These are phyloP conservation scores for Eulemur albifrons DNA, from an alignment of 2,797 vertebrate genomes.

Conservation along the genomic window DNA sequence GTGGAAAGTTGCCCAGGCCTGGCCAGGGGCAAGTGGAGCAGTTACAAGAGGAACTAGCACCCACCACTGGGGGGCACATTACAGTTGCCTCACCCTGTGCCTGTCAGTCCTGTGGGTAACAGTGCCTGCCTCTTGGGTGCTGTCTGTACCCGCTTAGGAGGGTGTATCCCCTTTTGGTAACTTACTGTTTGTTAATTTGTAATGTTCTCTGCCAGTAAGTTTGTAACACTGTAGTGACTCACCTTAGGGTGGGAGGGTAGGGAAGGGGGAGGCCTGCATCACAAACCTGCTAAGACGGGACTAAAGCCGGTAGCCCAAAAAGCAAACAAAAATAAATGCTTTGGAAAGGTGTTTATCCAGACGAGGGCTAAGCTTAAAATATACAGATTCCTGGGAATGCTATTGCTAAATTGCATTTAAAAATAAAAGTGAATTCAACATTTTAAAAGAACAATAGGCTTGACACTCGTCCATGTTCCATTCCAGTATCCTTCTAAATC, in stretches of 20 bases:
- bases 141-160: not conserved
- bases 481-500: not conserved
- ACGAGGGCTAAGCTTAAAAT: not conserved
- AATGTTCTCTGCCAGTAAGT: conserved; percentile 59
- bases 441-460: not conserved
- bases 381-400: not conserved
- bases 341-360: not conserved
- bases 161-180: conserved; percentile 1
- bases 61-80: not conserved
- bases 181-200: conserved; percentile 57
- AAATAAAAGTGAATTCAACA: not conserved
- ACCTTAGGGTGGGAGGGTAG: conserved; percentile 58
- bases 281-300: not conserved
- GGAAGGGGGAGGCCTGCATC: not conserved
- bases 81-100: fast-evolving
- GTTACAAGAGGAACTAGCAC: fast-evolving
- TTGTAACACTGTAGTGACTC: conserved; percentile 67
- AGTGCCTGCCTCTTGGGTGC: not conserved
- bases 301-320: not conserved
- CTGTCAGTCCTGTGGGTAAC: not conserved
- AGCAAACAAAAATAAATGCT: not conserved
- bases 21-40: not conserved
- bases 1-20: not conserved
- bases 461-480: not conserved
- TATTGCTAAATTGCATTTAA: not conserved